Percentiles rank a stretch among this genome's conserved stretches.
These are phyloP conservation scores for Teleogryllus oceanicus DNA, from an alignment of 2,888 invertebrate genomes.

Conservation along the genomic window DNA sequence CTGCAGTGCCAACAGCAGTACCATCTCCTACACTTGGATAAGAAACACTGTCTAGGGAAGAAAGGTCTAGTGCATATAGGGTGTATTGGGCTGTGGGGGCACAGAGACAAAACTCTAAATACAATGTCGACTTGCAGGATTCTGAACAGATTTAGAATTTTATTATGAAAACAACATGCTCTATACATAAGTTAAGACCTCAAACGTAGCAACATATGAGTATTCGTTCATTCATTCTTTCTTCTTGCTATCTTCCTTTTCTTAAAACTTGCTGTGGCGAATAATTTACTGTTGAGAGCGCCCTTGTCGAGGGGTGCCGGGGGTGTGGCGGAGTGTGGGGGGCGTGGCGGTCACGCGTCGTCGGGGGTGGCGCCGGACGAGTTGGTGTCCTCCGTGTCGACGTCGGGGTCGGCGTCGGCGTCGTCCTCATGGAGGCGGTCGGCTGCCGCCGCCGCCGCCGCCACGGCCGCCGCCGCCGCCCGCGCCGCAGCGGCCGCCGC, in stretches of 20 bases:
- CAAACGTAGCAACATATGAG: constrained; percentile 18
- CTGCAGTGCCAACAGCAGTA: no score
- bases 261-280: background rate
- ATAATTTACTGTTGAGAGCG: background rate
- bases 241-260: no score
- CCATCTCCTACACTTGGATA: no score
- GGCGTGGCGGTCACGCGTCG: background rate
- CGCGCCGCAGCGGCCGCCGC: background rate
- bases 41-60: no score
- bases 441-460: background rate
- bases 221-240: background rate
- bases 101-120: no score
- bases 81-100: no score
- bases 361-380: background rate
- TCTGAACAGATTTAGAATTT: constrained; percentile 18
- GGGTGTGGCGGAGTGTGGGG: background rate
- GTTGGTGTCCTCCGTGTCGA: background rate
- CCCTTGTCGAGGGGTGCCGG: background rate
- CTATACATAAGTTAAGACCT: constrained; percentile 10
- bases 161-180: constrained; percentile 12
- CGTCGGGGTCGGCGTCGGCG: background rate
- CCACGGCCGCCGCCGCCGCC: background rate
- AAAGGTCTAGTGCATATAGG: no score
- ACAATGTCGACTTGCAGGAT: background rate
- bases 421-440: background rate